Base-by-base conservation (phyloP, 2,888 invertebrate genomes). In the Meloe dianella region DNA sequence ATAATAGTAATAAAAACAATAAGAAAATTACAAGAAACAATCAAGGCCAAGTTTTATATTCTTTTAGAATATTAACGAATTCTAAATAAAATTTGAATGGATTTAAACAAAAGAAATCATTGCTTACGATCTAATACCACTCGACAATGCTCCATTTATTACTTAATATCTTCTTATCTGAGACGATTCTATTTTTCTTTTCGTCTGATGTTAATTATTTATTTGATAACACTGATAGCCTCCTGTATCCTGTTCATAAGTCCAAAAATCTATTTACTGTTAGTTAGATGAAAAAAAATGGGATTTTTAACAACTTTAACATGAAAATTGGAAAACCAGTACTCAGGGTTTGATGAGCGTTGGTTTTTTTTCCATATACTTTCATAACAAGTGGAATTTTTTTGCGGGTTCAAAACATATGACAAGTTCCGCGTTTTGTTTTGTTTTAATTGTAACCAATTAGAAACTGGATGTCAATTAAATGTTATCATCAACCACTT, bases 21-120 rank as follows among this genome's bases (percentile, higher is more conserved):
- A 47, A 68, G 41, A 68, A 68, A 24, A 60, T n/a, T 57, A 30
- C 60, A 17, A 27, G 68, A 35, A 68, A 24, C 41, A 59, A 20
- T 60, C 3, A 59, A 1, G 29, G 61, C 10, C 65, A 59, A 57
- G 56, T 67, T 20, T 62, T 68, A 17, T 68, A 68, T 57, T 60
- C 68, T 24, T 41, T 65, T 41, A 65, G 27, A 5, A 5, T 54
- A 14, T 14, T 54, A 54, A 7, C 27, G 14, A 54, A 12, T 22
- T 51, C 51, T 3, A 51, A 54, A 54, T 27, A 54, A 54, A 7
- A 14, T 54, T 27, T 20, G 2, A 20, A 9, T 20, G 22, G 27
- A 27, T 51, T 51, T 22, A 17, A n/a, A n/a, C 17, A 41, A 41
- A 41, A n/a, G n/a, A n/a, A n/a, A n/a, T n/a, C n/a, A 7, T 17